Percentiles rank a stretch among this genome's conserved stretches.
Evolutionary conservation across 2,797 vertebrate species (phyloP).

Genomic region (Myotis myotis): DNA sequence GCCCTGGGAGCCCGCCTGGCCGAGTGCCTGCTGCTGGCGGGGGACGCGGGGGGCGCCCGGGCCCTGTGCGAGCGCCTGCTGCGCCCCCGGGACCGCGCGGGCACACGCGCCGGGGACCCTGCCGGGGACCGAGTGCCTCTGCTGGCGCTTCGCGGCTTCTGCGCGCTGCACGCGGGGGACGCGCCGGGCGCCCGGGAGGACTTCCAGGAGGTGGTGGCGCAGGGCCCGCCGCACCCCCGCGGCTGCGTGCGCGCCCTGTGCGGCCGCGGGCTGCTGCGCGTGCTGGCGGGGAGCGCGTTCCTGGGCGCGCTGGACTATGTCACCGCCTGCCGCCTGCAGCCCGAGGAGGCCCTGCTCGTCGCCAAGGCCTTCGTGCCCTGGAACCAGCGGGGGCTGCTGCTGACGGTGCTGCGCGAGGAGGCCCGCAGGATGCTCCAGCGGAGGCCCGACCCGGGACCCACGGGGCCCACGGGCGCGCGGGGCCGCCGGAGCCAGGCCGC

Average conservation of each 20-base stretch:
- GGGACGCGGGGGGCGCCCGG: slow-evolving; percentile 86
- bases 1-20: slow-evolving; percentile 90
- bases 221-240: slow-evolving; percentile 88
- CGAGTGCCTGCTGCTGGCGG: slow-evolving; percentile 92
- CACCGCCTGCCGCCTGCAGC: slow-evolving; percentile 91
- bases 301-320: slow-evolving; percentile 94
- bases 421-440: slow-evolving; percentile 91
- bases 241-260: slow-evolving; percentile 95
- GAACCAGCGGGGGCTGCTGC: slow-evolving; percentile 94
- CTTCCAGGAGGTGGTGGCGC: slow-evolving; percentile 93
- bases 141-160: slow-evolving; percentile 92
- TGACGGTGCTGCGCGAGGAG: slow-evolving; percentile 93
- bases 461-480: fast-evolving
- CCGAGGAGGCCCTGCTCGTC: slow-evolving; percentile 90
- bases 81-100: neutral
- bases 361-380: slow-evolving; percentile 94
- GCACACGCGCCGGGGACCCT: neutral
- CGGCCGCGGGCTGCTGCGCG: slow-evolving; percentile 92
- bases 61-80: slow-evolving; percentile 91
- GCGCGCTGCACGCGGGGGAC: slow-evolving; percentile 88
- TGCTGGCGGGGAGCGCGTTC: slow-evolving; percentile 88
- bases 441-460: neutral
- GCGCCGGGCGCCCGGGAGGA: slow-evolving; percentile 88
- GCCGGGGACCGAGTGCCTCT: slow-evolving; percentile 87
- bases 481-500: neutral